Base-by-base conservation (phyloP, 2,888 invertebrate species). In the Melanostoma scalare region DNA sequence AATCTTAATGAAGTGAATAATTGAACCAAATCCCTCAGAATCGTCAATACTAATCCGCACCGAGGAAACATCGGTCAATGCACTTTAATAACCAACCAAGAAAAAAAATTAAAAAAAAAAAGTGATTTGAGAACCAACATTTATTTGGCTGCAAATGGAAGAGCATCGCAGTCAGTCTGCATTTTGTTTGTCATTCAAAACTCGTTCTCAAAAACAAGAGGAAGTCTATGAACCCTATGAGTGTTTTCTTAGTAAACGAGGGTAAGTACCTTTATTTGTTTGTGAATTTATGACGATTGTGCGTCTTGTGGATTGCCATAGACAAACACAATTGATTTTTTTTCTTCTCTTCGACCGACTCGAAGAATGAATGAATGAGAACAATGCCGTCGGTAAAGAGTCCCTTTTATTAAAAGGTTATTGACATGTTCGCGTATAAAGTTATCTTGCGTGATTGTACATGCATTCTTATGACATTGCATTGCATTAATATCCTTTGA, bases 221-320 rank as follows among this genome's bases (percentile, higher is more conserved):
- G 60, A 77, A 72, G 82, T 82, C 71, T 76, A 84, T 80, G 74
- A 80, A 85, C 85, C 84, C 53, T 77, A 73, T 73, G 58, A 63
- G 69, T 65, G 81, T 63, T 85, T 87, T 63, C 38, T n/a, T 63
- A 73, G 75, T 80, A 82, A 85, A 85, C 58, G 73, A 79, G 81
- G 77, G 81, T 75, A 63, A 63, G 61, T 55, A 77, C 63, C 61
- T 79, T 71, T 69, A 58, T 65, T 63, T 56, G 50, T 63, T 69
- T 72, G 72, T 46, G 33, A 48, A 63, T 38, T 63, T 55, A 68
- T 42, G 67, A 60, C 55, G 60, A 76, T 81, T 77, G 78, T 58
- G 52, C 56, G 31, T 72, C 58, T 65, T 71, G 71, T 40, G 65
- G 55, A 73, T 55, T 69, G 53, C 73, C 65, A 71, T 67, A 69